Evolutionary conservation across 2,888 invertebrate species (phyloP).

Genomic region (Allygus modestus): DNA sequence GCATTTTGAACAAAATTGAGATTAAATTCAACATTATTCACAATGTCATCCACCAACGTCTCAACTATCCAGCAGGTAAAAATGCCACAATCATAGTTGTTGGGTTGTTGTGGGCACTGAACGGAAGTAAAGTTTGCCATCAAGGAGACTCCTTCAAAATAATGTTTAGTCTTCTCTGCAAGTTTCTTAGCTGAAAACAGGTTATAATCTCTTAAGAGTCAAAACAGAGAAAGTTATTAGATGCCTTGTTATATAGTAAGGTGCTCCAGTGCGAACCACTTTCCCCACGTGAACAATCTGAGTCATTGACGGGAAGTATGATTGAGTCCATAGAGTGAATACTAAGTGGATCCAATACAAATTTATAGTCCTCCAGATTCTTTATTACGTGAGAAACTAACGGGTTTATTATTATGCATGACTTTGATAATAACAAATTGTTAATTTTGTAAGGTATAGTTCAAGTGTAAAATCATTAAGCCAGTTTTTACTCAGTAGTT

Average conservation of each 20-base stretch:
- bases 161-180: not conserved
- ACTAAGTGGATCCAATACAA: not conserved
- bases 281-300: not conserved
- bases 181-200: slow-evolving; percentile 1
- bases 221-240: not conserved
- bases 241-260: not conserved
- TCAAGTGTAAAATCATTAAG: no score
- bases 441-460: no score
- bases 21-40: not conserved
- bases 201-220: slow-evolving; percentile 23
- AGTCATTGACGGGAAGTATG: slow-evolving; percentile 2
- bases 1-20: slow-evolving; percentile 17
- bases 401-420: not conserved
- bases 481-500: no score
- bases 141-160: not conserved
- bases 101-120: slow-evolving; percentile 20
- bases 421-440: slow-evolving; percentile 72
- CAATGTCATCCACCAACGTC: not conserved
- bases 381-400: not conserved
- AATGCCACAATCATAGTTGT: slow-evolving; percentile 33
- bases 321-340: not conserved
- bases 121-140: not conserved
- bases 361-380: not conserved
- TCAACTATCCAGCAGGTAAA: slow-evolving; percentile 44
- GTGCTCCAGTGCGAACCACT: slow-evolving; percentile 1